phyloP scores from a whole-genome alignment of 1,140 invertebrate species.

The Zophobas atratus region DNA sequence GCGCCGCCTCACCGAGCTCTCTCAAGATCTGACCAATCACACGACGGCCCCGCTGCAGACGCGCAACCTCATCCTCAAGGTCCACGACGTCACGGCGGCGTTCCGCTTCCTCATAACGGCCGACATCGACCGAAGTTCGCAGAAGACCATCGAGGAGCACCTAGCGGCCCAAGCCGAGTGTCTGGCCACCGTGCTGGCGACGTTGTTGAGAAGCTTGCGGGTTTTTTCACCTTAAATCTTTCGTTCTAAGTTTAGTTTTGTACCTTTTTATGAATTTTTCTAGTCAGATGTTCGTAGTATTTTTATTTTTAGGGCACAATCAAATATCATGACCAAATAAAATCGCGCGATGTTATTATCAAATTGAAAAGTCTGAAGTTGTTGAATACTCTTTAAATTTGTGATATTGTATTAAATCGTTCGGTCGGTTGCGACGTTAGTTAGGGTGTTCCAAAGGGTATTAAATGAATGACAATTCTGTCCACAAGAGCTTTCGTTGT shows the following conservation, averaged over 20 bases:
- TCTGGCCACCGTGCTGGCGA: slow-evolving; percentile 85
- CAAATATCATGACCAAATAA: slow-evolving; percentile 48
- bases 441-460: not conserved
- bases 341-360: slow-evolving; percentile 38
- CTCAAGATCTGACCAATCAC: slow-evolving; percentile 80
- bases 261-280: slow-evolving; percentile 50
- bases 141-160: slow-evolving; percentile 74
- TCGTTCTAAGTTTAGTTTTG: slow-evolving; percentile 23
- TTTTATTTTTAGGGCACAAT: slow-evolving; percentile 39
- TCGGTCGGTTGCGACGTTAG: not conserved
- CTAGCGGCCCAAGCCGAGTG: slow-evolving; percentile 83
- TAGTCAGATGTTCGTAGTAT: slow-evolving; percentile 45
- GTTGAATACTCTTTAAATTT: slow-evolving; percentile 51
- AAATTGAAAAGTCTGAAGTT: slow-evolving; percentile 50
- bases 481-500: slow-evolving; percentile 4
- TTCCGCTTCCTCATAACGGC: slow-evolving; percentile 79
- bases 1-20: slow-evolving; percentile 77
- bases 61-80: slow-evolving; percentile 83
- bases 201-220: slow-evolving; percentile 84
- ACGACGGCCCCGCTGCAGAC: slow-evolving; percentile 85
- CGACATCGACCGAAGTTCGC: slow-evolving; percentile 71
- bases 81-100: slow-evolving; percentile 85
- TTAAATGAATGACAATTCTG: not conserved
- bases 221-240: slow-evolving; percentile 80
- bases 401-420: slow-evolving; percentile 45